Base-by-base conservation (phyloP, 53 echinoderm and acorn worm genomes). In the Apostichopus leukothele region DNA sequence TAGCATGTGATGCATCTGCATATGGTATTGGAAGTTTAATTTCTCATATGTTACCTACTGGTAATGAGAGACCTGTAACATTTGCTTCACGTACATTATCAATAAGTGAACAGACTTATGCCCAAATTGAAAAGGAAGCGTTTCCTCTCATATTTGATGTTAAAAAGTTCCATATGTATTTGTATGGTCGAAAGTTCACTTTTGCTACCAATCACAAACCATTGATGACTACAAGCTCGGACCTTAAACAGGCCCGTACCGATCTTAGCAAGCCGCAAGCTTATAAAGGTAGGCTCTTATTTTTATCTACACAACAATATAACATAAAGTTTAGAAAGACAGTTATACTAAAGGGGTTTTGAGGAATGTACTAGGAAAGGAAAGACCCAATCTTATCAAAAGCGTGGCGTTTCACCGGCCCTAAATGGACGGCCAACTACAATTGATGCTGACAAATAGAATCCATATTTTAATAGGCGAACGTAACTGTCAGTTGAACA, bases 71-170 rank as follows among this genome's bases (percentile, higher is more conserved):
- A 7, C 92, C 89, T 0, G 74, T 92, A 18, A 78, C 88, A 5
- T 90, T 92, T 50, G 94, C 92, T 8, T 92, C 92, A 19, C 90
- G 94, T 12, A 76, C 94, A 7, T 23, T 90, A 53, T 78, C 86
- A 9, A 76, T 57, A 21, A 85, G 77, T 73, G 94, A 90, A 79
- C 60, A 86, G 75, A 94, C 90, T 52, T 91, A 94, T 86, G 76
- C 92, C 9, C 94, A 94, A 80, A 83, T 92, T 23, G 89, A 92
- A 53, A 86, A 90, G 57, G 92, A 92, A 79, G 94, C 86, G 12
- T 73, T 92, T 21, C 89, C 91, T 10, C 52, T 92, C 11, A 90
- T 93, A 16, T 90, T 90, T 77, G 90, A 75, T 20, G 51, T 92
- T 20, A 90, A 86, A 74, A 94, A 92, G 66, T 92, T 91, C 71